Evolutionary conservation across 2,888 invertebrate species (phyloP).

Genomic region (Xanthia icteritia): DNA sequence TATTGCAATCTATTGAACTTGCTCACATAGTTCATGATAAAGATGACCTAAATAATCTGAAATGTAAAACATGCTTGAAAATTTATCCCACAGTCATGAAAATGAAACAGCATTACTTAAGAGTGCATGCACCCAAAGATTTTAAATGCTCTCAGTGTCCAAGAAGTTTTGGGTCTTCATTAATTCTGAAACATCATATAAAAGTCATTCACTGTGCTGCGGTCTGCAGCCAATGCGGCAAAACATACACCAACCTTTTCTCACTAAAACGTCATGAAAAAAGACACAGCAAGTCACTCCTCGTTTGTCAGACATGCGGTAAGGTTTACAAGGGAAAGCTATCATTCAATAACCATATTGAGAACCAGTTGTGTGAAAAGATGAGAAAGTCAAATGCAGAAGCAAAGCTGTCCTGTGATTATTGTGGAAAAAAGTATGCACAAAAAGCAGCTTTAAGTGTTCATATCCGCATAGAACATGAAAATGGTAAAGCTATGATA

Average conservation of each 20-base stretch:
- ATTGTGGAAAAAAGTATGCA: constrained; percentile 71
- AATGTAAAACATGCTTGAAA: constrained; percentile 69
- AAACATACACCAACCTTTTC: constrained; percentile 65
- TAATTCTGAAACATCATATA: constrained; percentile 66
- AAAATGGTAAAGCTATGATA: constrained; percentile 60
- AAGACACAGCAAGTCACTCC: constrained; percentile 59
- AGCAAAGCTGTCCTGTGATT: constrained; percentile 66
- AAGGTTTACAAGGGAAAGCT: constrained; percentile 69
- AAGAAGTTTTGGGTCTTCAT: constrained; percentile 64
- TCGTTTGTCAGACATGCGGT: constrained; percentile 71
- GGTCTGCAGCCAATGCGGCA: constrained; percentile 73
- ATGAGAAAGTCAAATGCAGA: constrained; percentile 53
- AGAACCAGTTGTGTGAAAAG: constrained; percentile 62
- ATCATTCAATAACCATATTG: constrained; percentile 69
- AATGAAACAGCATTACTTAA: constrained; percentile 67
- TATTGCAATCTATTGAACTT: constrained; percentile 2
- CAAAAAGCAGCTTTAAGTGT: constrained; percentile 67
- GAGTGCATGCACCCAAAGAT: constrained; percentile 71
- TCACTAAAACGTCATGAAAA: constrained; percentile 68
- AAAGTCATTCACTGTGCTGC: constrained; percentile 61
- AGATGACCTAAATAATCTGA: constrained; percentile 44
- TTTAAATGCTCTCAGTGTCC: constrained; percentile 69
- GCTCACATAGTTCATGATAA: constrained; percentile 41
- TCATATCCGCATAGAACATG: constrained; percentile 73
- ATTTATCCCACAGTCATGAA: constrained; percentile 55